These are phyloP conservation scores for Pristionchus arcanus DNA, from an alignment of 2,888 invertebrate species.

Conservation along the genomic window DNA sequence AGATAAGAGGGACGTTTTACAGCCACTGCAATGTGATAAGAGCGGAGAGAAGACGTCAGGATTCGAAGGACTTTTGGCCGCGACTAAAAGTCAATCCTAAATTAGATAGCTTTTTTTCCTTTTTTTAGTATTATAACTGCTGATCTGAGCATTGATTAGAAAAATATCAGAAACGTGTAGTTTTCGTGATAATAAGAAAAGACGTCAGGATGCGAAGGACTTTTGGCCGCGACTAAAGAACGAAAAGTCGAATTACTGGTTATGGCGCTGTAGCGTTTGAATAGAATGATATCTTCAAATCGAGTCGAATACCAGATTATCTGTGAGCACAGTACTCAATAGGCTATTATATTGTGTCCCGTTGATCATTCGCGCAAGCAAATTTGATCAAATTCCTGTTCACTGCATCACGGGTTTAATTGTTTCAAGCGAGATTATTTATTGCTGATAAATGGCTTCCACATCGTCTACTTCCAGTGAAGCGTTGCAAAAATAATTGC, in stretches of 20 bases:
- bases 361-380: background rate
- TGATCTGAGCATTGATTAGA: too few relatives aligned
- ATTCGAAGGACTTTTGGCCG: constrained; percentile 5
- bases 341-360: background rate
- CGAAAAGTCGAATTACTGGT: background rate
- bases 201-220: constrained; percentile 7
- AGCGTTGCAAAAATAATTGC: too few relatives aligned
- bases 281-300: too few relatives aligned
- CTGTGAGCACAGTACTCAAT: too few relatives aligned
- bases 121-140: too few relatives aligned
- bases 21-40: constrained; percentile 34
- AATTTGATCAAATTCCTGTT: background rate
- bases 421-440: too few relatives aligned
- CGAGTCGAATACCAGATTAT: too few relatives aligned
- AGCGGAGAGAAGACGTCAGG: background rate
- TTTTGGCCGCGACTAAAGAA: background rate
- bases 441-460: background rate
- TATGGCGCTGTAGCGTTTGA: background rate
- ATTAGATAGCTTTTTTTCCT: too few relatives aligned
- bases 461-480: too few relatives aligned
- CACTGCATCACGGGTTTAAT: background rate
- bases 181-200: background rate
- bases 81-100: background rate
- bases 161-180: too few relatives aligned
- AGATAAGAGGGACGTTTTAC: constrained; percentile 42